Evolutionary conservation across 2,888 invertebrate species (phyloP).

Genomic region (Hybos culiciformis): DNA sequence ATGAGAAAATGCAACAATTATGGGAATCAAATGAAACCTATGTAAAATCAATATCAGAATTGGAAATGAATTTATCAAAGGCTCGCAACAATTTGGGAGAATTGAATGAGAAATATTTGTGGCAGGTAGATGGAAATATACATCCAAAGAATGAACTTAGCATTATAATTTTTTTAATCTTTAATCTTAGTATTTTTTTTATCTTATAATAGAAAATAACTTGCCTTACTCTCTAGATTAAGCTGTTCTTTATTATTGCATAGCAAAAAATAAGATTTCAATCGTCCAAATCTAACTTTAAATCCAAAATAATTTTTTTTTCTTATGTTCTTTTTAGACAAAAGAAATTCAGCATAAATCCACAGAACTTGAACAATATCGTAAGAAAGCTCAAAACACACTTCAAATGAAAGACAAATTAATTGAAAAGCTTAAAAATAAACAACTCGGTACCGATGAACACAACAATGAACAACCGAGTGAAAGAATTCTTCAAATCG

Average conservation of each 20-base stretch:
- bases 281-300: too few species aligned
- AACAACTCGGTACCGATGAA: constrained; percentile 12
- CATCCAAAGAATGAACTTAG: too few species aligned
- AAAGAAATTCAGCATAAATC: constrained; percentile 36
- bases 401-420: constrained; percentile 63
- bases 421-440: constrained; percentile 43
- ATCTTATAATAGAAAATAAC: too few species aligned
- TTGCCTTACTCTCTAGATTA: too few species aligned
- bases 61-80: constrained; percentile 33
- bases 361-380: constrained; percentile 57
- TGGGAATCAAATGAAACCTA: constrained; percentile 22
- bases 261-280: too few species aligned
- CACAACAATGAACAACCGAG: constrained; percentile 20
- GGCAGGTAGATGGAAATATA: too few species aligned
- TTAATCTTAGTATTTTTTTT: too few species aligned
- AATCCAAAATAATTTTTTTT: too few species aligned
- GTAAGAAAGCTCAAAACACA: constrained; percentile 63
- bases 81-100: constrained; percentile 36
- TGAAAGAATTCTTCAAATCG: constrained; percentile 37
- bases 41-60: constrained; percentile 29
- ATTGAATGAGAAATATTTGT: constrained; percentile 37
- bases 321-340: too few species aligned
- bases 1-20: constrained; percentile 19
- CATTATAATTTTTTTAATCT: too few species aligned
- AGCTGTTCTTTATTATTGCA: too few species aligned